Conservation (phyloP, 2,797 vertebrate genomes). For the Tamandua tetradactyla region DNA sequence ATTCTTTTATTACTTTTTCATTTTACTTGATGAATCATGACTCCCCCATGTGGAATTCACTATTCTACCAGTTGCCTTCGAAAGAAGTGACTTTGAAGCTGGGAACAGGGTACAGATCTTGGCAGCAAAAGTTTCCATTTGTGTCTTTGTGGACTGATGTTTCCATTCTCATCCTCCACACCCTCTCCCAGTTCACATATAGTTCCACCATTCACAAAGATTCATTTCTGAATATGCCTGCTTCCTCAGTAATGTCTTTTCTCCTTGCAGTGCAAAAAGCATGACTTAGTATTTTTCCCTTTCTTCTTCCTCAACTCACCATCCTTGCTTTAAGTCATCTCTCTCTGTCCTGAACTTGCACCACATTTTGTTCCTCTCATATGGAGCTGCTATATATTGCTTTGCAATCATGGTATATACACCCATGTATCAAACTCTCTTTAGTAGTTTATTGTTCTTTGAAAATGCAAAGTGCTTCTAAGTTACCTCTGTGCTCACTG, state of each 20-base stretch:
- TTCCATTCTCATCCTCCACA: background rate
- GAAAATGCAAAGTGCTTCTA: background rate
- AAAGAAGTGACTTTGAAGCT: background rate
- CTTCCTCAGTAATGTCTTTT: background rate
- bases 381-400: background rate
- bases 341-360: background rate
- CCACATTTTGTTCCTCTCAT: background rate
- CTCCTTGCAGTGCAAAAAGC: background rate
- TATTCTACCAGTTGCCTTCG: background rate
- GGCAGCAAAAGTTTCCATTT: background rate
- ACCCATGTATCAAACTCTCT: background rate
- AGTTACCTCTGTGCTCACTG: background rate
- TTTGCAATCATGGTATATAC: background rate
- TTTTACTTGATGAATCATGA: slow-evolving; percentile 7
- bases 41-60: background rate
- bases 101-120: background rate
- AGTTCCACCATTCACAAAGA: background rate
- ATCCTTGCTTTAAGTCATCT: background rate
- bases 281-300: background rate
- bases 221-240: background rate
- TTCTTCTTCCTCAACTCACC: background rate
- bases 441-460: background rate
- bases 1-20: background rate
- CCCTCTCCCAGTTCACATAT: background rate
- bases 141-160: background rate